These are phyloP conservation scores for Helarctos malayanus DNA, from an alignment of 2,797 vertebrate genomes.

Conservation along the genomic window DNA sequence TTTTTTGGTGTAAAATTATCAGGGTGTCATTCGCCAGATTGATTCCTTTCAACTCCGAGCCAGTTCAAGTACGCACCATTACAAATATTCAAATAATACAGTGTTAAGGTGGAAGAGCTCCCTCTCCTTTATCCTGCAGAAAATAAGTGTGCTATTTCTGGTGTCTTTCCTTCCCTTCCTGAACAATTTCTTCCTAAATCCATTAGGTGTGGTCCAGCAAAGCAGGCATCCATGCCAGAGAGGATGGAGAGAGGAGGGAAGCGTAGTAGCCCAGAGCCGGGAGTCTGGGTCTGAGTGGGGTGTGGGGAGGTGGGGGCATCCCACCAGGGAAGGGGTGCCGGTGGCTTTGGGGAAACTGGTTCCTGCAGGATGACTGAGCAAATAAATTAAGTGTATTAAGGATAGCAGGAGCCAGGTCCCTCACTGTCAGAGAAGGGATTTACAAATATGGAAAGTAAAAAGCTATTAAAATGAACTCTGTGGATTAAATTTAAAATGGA, in stretches of 20 bases:
- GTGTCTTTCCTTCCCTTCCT: background rate
- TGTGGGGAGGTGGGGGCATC: no score
- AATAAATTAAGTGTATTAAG: background rate
- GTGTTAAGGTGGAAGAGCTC: background rate
- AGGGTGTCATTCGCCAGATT: background rate
- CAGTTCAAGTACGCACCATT: background rate
- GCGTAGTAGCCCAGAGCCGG: background rate
- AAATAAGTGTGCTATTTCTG: background rate
- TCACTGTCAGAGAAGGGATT: background rate
- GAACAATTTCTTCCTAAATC: background rate
- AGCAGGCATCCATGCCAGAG: background rate
- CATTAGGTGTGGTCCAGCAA: background rate
- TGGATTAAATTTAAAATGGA: background rate
- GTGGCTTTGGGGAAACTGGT: background rate
- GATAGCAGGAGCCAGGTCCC: background rate
- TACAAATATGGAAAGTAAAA: background rate
- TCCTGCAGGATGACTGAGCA: background rate
- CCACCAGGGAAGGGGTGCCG: background rate
- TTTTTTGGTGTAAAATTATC: background rate
- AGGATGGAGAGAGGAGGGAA: background rate
- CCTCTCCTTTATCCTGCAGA: slow-evolving; percentile 1
- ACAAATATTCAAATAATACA: background rate
- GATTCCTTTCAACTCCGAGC: slow-evolving; percentile 18
- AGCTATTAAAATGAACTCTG: background rate
- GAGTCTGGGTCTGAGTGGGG: background rate